These are phyloP conservation scores for Oophaga sylvatica DNA, from an alignment of 2,797 vertebrate genomes.

Conservation along the genomic window DNA sequence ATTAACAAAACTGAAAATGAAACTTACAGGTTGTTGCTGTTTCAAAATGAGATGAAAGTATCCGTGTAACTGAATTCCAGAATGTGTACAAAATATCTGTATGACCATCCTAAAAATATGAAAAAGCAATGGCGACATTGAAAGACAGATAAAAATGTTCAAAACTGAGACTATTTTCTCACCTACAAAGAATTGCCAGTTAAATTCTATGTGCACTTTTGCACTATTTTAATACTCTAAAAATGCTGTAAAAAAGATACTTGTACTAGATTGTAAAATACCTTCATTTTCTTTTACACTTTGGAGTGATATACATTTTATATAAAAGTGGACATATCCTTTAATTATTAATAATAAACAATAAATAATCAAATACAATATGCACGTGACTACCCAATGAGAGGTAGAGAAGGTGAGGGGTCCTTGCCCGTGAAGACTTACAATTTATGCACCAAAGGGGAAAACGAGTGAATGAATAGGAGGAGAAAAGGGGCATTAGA, in stretches of 20 bases:
- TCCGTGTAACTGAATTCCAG: conserved; percentile 88
- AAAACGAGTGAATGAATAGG: too few relatives aligned
- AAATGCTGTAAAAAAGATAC: too few relatives aligned
- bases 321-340: neutral
- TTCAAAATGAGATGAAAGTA: conserved; percentile 87
- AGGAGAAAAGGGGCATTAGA: too few relatives aligned
- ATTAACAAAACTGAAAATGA: neutral
- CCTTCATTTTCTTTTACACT: too few relatives aligned
- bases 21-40: conserved; percentile 86
- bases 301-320: neutral
- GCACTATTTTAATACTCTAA: neutral
- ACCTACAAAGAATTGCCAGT: neutral
- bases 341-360: neutral
- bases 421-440: too few relatives aligned
- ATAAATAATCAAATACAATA: too few relatives aligned
- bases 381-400: too few relatives aligned
- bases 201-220: neutral
- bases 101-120: conserved; percentile 82
- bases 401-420: too few relatives aligned
- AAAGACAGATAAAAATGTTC: neutral
- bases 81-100: conserved; percentile 90
- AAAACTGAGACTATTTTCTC: neutral
- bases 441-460: too few relatives aligned
- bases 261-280: too few relatives aligned
- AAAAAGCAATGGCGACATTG: conserved; percentile 35